Percentiles rank a stretch among this genome's conserved stretches.
Evolutionary conservation across 2,888 invertebrate species (phyloP).

Genomic region (Sepioteuthis lessoniana): DNA sequence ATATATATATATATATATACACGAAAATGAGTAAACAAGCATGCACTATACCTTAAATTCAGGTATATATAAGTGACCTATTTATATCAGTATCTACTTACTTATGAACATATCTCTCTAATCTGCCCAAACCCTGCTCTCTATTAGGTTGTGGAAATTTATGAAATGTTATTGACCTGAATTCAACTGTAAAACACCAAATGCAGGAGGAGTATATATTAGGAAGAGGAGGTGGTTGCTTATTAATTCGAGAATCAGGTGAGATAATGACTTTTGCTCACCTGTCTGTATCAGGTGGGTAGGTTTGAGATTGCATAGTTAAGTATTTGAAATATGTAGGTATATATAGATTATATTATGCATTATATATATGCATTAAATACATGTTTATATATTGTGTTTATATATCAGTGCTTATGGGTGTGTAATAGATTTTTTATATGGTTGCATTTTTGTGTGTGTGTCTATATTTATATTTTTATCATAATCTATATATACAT

Average conservation of each 20-base stretch:
- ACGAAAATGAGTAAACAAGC: background rate
- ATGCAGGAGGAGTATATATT: background rate
- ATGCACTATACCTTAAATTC: background rate
- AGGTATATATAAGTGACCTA: background rate
- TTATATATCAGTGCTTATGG: background rate
- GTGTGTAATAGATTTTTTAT: background rate
- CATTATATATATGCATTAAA: background rate
- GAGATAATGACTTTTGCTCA: background rate
- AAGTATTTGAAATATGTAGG: background rate
- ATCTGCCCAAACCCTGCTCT: background rate
- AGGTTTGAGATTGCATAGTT: background rate
- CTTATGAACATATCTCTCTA: background rate
- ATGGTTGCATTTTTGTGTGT: background rate
- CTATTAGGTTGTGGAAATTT: background rate
- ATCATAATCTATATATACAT: background rate
- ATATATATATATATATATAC: no score
- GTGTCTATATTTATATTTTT: background rate
- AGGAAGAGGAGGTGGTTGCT: background rate
- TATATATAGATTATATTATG: background rate
- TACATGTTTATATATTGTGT: background rate
- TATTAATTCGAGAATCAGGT: background rate
- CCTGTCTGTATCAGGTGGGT: background rate
- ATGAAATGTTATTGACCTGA: slow-evolving; percentile 9
- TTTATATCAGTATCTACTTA: background rate
- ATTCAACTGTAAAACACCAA: background rate